These are phyloP conservation scores for Grapholita molesta DNA, from an alignment of 1,140 invertebrate genomes.

Conservation along the genomic window DNA sequence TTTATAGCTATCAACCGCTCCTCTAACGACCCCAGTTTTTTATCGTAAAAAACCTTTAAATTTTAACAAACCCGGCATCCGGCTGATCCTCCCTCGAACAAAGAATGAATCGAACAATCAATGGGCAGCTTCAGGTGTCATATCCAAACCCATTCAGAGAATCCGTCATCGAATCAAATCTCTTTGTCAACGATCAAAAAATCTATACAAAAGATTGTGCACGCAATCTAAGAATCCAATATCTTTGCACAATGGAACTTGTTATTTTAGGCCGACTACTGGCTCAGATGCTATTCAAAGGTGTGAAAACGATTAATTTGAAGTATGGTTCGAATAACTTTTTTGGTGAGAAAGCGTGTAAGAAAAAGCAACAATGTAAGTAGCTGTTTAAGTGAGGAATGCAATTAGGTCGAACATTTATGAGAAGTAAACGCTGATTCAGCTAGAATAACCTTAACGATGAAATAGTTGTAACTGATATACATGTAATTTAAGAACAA, in stretches of 20 bases:
- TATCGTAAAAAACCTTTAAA: constrained; percentile 14
- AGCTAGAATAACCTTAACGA: too few relatives aligned
- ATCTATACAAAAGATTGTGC: constrained; percentile 51
- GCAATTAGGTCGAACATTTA: not conserved
- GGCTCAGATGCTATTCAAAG: constrained; percentile 32
- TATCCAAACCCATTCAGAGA: constrained; percentile 55
- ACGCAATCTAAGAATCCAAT: constrained; percentile 67
- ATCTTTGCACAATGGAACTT: constrained; percentile 51
- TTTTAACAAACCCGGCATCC: constrained; percentile 8
- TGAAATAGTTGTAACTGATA: too few relatives aligned
- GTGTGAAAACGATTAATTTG: constrained; percentile 29
- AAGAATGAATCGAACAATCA: constrained; percentile 55
- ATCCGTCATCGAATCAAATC: constrained; percentile 67
- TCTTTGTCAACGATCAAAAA: constrained; percentile 42
- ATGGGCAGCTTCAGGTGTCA: constrained; percentile 68
- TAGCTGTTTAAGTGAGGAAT: not conserved
- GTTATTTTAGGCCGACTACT: constrained; percentile 66
- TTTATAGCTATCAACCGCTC: not conserved
- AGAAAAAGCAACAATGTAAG: not conserved
- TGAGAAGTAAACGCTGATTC: not conserved
- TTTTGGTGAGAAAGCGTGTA: not conserved
- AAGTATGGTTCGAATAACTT: not conserved
- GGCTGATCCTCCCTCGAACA: constrained; percentile 23
- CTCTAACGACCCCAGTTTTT: constrained; percentile 8
- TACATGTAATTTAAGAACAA: too few relatives aligned